Conservation (phyloP, 2,888 invertebrate genomes). For the Elysia crispata region DNA sequence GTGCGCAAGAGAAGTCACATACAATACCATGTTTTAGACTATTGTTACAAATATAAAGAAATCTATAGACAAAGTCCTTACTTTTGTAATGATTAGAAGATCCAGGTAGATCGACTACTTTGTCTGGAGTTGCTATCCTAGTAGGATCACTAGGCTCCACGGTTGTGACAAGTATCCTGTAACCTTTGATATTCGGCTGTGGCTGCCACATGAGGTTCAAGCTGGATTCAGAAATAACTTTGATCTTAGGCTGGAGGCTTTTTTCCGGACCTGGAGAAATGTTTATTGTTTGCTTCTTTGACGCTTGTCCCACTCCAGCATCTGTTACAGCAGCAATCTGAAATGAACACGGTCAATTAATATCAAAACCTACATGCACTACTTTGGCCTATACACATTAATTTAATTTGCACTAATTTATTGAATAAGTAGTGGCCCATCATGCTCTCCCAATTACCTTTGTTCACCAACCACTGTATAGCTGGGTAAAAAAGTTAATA, state of each 20-base stretch:
- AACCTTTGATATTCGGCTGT: background rate
- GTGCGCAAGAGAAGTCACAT: too few relatives aligned
- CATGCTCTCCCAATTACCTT: too few relatives aligned
- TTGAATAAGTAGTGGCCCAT: too few relatives aligned
- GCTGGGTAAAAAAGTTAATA: too few relatives aligned
- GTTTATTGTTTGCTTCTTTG: background rate
- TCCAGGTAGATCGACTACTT: too few relatives aligned
- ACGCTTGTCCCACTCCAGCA: conserved; percentile 21
- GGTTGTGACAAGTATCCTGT: conserved; percentile 18
- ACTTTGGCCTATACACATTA: background rate
- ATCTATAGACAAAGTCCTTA: too few relatives aligned
- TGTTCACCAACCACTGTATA: too few relatives aligned
- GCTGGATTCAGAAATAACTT: background rate
- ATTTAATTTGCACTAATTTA: too few relatives aligned
- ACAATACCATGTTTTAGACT: too few relatives aligned
- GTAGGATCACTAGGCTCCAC: background rate
- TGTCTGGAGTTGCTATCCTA: too few relatives aligned
- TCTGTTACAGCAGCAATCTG: conserved; percentile 26
- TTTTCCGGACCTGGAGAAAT: background rate
- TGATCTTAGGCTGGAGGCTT: conserved; percentile 9
- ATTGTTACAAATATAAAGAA: too few relatives aligned
- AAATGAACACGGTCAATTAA: background rate
- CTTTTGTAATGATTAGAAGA: too few relatives aligned
- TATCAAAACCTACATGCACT: background rate
- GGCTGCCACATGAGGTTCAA: conserved; percentile 18